These are phyloP conservation scores for Tigriopus californicus DNA, from an alignment of 2,888 invertebrate species.

Conservation along the genomic window DNA sequence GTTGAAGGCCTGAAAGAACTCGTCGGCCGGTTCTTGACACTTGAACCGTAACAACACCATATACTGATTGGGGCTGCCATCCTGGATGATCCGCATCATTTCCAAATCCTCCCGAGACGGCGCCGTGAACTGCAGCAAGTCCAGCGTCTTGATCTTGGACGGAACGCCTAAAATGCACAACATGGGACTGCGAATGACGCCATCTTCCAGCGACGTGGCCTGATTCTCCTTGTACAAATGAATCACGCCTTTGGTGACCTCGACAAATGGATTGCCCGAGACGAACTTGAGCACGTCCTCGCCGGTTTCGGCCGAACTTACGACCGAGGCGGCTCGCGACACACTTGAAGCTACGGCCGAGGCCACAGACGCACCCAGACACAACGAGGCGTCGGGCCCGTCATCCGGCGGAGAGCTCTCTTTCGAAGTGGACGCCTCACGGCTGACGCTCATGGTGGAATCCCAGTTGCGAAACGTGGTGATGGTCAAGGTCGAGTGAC, in stretches of 20 bases:
- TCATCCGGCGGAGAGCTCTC: conserved; percentile 3
- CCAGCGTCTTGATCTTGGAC: conserved; percentile 10
- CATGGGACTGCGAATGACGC: not conserved
- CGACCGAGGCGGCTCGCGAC: no score
- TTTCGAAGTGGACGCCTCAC: not conserved
- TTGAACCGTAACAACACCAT: conserved; percentile 44
- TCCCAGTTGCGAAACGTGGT: not conserved
- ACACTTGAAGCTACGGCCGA: conserved; percentile 1
- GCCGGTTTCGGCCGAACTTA: not conserved
- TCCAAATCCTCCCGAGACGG: conserved; percentile 77
- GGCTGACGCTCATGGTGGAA: not conserved
- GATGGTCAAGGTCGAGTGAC: not conserved
- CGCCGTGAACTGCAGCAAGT: conserved; percentile 62
- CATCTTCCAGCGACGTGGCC: conserved; percentile 24
- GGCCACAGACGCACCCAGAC: not conserved
- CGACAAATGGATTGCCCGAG: conserved; percentile 90
- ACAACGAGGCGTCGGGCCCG: not conserved
- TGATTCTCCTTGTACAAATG: conserved; percentile 96
- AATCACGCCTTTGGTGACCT: conserved; percentile 85
- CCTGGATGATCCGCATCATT: conserved; percentile 68
- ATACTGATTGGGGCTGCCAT: conserved; percentile 78
- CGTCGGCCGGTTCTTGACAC: conserved; percentile 51
- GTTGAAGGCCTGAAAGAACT: conserved; percentile 82
- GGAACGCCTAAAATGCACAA: conserved; percentile 13
- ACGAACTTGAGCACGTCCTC: conserved; percentile 38